Percentiles rank a stretch among this genome's conserved stretches.
These are phyloP conservation scores for Parapsyche elsis DNA, from an alignment of 1,140 invertebrate species.

Conservation along the genomic window DNA sequence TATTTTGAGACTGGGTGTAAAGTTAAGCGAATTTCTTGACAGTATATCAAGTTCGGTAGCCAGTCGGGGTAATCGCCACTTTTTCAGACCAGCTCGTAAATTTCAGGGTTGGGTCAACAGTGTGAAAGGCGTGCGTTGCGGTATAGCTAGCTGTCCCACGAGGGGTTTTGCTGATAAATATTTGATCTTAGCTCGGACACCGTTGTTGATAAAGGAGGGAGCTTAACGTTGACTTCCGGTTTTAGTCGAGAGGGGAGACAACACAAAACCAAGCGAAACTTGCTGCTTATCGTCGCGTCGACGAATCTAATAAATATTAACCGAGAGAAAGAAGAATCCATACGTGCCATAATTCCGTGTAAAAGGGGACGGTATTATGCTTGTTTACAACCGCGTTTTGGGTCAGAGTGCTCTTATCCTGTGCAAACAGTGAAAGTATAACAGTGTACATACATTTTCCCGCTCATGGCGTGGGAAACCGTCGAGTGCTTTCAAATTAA, in stretches of 20 bases:
- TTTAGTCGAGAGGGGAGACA: not conserved
- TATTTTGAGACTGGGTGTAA: too few species aligned
- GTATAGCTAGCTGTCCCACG: not conserved
- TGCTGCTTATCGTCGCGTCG: not conserved
- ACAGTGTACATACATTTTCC: too few species aligned
- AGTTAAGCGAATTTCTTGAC: too few species aligned
- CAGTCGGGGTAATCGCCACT: not conserved
- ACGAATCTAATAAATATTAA: not conserved
- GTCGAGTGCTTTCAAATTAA: too few species aligned
- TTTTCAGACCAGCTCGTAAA: slow-evolving; percentile 4
- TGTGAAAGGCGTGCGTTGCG: not conserved
- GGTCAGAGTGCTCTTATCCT: slow-evolving; percentile 10
- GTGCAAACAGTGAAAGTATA: slow-evolving; percentile 12
- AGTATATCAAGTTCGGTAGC: not conserved
- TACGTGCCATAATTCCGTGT: too few species aligned
- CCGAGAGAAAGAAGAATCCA: too few species aligned
- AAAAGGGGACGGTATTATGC: not conserved
- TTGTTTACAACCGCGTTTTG: not conserved
- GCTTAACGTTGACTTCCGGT: not conserved
- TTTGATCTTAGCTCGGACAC: slow-evolving; percentile 12
- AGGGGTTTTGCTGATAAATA: slow-evolving; percentile 31
- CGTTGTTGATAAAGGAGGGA: slow-evolving; percentile 14
- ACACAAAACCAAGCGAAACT: not conserved
- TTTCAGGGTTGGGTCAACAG: not conserved
- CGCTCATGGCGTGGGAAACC: too few species aligned